Base-by-base conservation (phyloP, 2,797 vertebrate genomes). In the Lepidocolaptes lacrymiger region DNA sequence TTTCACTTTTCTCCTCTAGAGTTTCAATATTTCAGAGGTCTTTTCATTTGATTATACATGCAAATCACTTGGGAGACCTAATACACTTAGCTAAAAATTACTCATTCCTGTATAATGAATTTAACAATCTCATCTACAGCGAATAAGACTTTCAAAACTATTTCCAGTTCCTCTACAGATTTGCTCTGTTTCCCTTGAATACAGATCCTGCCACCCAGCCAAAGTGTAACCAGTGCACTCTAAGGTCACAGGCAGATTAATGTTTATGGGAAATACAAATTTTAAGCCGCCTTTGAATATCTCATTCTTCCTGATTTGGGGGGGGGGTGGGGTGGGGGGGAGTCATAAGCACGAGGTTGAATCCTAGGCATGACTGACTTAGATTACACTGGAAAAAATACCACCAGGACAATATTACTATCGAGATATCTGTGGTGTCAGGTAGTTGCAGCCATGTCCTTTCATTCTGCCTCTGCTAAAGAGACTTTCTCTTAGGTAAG, bases 21-120 rank as follows among this genome's bases (percentile, higher is more conserved):
- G 56, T 97, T 97, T 89, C 85, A 96, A 88, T 97, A 97, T 91
- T 97, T 72, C 92, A 96, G 68, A 84, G 62, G 68, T 78, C 95
- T 93, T 96, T 97, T 97, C 96, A 92, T 89, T 95, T 93, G 96
- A 96, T 97, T 96, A 94, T 96, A 95, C 92, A 96, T 96, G 91
- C 89, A 97, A 96, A 96, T 96, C 96, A 94, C 95, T 94, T 86
- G 89, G 94, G 95, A 96, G 55, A 59, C 72, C 79, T 95, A 96
- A 97, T 89, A 96, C 68, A 91, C 63, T 97, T 96, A 95, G 85
- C 92, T 96, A 95, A 95, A 97, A 97, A 97, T 97, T 97, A 94
- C 91, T 93, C 68, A 69, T 89, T 96, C 79, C 71, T 85, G 79
- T 88, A 81, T 91, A 95, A 96, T 18, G 56, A 91, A 91, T 82